phyloP scores from a whole-genome alignment of 1,140 invertebrate species.

The Lerema accius region DNA sequence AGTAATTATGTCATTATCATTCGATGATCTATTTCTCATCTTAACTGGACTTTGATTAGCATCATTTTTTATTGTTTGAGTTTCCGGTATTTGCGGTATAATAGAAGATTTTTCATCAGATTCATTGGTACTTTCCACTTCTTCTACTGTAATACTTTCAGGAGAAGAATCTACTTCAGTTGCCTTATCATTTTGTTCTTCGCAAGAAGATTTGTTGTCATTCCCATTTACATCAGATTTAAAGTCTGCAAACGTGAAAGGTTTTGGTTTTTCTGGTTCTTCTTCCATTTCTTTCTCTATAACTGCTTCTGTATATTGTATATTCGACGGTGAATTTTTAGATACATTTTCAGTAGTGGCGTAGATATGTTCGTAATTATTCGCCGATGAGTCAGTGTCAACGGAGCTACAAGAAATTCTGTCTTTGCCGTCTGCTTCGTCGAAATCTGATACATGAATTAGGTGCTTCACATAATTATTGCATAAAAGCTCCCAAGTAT shows the following conservation, averaged over 20 bases:
- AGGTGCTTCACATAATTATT: conserved; percentile 79
- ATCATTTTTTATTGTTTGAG: conserved; percentile 28
- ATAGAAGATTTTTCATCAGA: neutral
- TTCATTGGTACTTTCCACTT: conserved; percentile 13
- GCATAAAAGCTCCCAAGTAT: conserved; percentile 84
- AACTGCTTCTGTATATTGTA: conserved; percentile 40
- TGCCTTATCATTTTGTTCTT: conserved; percentile 15
- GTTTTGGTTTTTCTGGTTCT: conserved; percentile 64
- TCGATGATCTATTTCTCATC: conserved; percentile 38
- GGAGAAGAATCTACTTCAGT: neutral
- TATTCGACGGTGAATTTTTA: conserved; percentile 7
- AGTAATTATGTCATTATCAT: conserved; percentile 54
- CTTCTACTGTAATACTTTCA: conserved; percentile 7
- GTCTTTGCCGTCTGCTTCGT: conserved; percentile 68
- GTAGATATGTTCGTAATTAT: conserved; percentile 79
- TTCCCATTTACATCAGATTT: conserved; percentile 52
- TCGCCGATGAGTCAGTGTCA: conserved; percentile 76
- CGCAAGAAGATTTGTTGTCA: conserved; percentile 4
- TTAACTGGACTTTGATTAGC: conserved; percentile 36
- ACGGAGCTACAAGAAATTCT: conserved; percentile 72
- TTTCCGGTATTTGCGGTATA: conserved; percentile 21
- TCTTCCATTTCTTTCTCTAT: conserved; percentile 49
- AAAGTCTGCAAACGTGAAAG: conserved; percentile 81
- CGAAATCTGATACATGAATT: conserved; percentile 71
- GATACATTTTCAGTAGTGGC: conserved; percentile 52